Evolutionary conservation across 2,113 vertebrate species (phyloP).

Genomic region (Echinops telfairi): DNA sequence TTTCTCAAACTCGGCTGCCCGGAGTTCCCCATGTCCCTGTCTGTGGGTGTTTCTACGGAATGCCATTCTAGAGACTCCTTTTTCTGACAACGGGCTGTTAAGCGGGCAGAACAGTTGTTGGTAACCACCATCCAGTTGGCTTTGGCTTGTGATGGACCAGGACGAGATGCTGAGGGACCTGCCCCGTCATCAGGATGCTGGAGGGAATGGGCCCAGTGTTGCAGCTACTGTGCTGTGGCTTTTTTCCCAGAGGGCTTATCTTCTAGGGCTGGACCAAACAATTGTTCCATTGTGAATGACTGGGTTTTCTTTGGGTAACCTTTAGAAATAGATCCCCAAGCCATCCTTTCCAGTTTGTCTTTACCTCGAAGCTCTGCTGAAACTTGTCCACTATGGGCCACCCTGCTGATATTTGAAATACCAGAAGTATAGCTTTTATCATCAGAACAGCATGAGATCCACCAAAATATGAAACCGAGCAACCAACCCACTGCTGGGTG

Average conservation of each 20-base stretch:
- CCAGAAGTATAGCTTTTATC: neutral
- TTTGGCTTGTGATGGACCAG: neutral
- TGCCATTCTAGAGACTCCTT: neutral
- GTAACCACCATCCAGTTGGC: neutral
- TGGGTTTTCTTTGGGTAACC: neutral
- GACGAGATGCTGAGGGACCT: neutral
- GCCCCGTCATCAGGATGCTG: neutral
- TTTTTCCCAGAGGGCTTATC: neutral
- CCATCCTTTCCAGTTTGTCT: neutral
- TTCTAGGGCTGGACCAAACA: neutral
- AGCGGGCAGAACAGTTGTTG: neutral
- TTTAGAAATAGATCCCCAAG: neutral
- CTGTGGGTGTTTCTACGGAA: neutral
- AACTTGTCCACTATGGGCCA: neutral
- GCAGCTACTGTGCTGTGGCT: neutral
- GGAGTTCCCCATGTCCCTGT: neutral
- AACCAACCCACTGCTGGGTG: neutral
- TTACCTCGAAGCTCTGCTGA: neutral
- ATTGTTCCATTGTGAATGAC: neutral
- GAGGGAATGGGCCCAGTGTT: neutral
- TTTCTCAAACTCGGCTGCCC: neutral
- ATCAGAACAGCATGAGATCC: neutral
- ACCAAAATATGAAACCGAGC: neutral
- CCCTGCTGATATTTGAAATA: neutral
- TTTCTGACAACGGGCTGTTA: conserved; percentile 4